A percentile compares a stretch with the other conserved stretches of the same genome.
Conservation (phyloP, 2,113 vertebrate species). For the Cololabis saira region DNA sequence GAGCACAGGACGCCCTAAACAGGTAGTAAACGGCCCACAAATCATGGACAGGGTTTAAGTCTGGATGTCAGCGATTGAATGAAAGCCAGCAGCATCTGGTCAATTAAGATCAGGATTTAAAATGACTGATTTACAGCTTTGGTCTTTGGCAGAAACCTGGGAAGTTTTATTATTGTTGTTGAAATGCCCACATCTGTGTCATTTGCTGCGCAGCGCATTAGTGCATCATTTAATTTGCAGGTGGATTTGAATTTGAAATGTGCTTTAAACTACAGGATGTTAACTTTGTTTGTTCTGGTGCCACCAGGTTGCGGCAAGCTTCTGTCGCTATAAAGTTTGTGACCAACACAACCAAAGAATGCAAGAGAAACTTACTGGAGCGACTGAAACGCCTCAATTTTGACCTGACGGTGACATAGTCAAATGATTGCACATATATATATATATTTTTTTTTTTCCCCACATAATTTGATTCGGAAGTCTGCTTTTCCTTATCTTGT, state of each 20-base stretch:
- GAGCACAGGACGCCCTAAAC: slow-evolving; percentile 92
- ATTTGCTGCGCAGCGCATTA: too few species aligned
- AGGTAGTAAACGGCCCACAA: slow-evolving; percentile 76
- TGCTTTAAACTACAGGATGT: neutral
- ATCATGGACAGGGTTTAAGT: neutral
- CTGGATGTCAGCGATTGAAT: neutral
- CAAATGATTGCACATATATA: neutral
- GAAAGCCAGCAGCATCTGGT: neutral
- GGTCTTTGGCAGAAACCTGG: too few species aligned
- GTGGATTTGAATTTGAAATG: neutral
- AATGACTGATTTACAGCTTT: too few species aligned
- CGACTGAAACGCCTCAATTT: slow-evolving; percentile 87
- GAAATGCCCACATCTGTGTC: too few species aligned
- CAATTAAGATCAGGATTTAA: too few species aligned
- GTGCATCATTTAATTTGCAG: too few species aligned
- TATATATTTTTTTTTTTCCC: neutral
- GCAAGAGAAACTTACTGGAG: slow-evolving; percentile 87
- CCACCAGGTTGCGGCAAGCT: slow-evolving; percentile 83
- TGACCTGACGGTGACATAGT: slow-evolving; percentile 82
- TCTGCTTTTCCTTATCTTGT: neutral
- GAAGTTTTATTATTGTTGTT: too few species aligned
- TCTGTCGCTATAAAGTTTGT: slow-evolving; percentile 89
- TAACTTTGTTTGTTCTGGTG: slow-evolving; percentile 1
- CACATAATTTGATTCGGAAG: too few species aligned
- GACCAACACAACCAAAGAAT: slow-evolving; percentile 97